A percentile compares a stretch with the other conserved stretches of the same genome.
phyloP scores from a whole-genome alignment of 1,140 invertebrate species.

The Formica selysi region DNA sequence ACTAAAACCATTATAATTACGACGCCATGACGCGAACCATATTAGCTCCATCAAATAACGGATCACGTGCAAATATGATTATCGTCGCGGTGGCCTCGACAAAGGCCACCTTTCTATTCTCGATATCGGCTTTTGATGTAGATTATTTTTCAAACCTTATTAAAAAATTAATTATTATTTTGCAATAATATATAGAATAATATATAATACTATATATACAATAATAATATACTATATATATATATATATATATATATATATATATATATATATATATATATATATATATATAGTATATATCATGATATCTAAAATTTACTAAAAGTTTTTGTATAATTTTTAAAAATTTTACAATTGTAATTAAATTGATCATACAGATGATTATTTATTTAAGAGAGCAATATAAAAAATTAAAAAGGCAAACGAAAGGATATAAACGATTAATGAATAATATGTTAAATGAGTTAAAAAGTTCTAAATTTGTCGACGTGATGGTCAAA shows the following conservation, averaged over 20 bases:
- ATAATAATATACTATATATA: no score
- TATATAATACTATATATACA: no score
- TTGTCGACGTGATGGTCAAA: neutral
- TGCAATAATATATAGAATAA: no score
- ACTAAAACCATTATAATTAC: neutral
- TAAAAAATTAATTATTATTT: slow-evolving; percentile 9
- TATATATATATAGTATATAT: neutral
- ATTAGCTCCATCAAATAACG: neutral
- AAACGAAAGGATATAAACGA: neutral
- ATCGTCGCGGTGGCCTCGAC: neutral
- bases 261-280: no score
- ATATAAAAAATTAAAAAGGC: neutral
- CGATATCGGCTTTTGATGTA: neutral
- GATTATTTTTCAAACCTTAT: neutral
- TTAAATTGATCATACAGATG: neutral
- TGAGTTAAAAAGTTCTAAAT: neutral
- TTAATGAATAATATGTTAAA: neutral
- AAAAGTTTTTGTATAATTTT: neutral
- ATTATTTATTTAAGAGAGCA: neutral
- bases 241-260: neutral
- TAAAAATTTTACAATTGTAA: neutral
- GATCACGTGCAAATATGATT: slow-evolving; percentile 20
- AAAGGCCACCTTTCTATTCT: neutral
- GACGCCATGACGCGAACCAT: neutral
- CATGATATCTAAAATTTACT: neutral